Base-by-base conservation (phyloP, 2,113 vertebrate species). In the Cichladusa arquata region DNA sequence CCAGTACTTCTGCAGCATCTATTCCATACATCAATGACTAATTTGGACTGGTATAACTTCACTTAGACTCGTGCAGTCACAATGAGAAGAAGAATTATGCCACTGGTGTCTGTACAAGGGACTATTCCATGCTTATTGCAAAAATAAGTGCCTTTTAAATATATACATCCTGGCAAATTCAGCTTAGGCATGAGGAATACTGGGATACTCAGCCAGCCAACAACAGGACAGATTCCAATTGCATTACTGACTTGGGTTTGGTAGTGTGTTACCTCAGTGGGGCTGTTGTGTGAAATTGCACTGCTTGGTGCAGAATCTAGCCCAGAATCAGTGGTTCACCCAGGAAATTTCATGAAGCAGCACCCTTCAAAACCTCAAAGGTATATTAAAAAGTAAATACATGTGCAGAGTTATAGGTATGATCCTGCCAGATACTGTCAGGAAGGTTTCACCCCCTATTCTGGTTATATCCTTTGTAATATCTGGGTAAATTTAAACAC, bases 11-110 rank as follows among this genome's bases (percentile, higher is more conserved):
- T 50, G 58, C 54, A 87, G 86, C 66, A 70, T 65, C 91, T 50
- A 22, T 88, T 69, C 71, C 78, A 95, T 77, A 72, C 22, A 87
- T 95, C 93, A 95, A 16, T 77, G 86, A 76, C 81, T 81, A 61
- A 69, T 95, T 91, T 91, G 85, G 67, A 66, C 33, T 61, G 26
- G 70, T 89, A 1, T 8, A 81, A 87, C 66, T 92, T 89, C 91
- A 90, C 84, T 89, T 87, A 70, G 50, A 61, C 74, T 57, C 45
- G 38, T 24, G 34, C 17, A 54, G 26, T n/a, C 7, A 0, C 28
- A 48, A 11, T 69, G 17, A n/a, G 33, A 80, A n/a, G 58, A 94
- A 66, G 60, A 90, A 90, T 76, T 47, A 80, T 57, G 44, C 42
- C 34, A 47, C 3, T 69, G 57, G 54, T 92, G 70, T 34, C 90